Evolutionary conservation across 2,888 invertebrate genomes (phyloP), one percentile per base, ranked within the genome.

Genomic region (Pheosia tremula): DNA sequence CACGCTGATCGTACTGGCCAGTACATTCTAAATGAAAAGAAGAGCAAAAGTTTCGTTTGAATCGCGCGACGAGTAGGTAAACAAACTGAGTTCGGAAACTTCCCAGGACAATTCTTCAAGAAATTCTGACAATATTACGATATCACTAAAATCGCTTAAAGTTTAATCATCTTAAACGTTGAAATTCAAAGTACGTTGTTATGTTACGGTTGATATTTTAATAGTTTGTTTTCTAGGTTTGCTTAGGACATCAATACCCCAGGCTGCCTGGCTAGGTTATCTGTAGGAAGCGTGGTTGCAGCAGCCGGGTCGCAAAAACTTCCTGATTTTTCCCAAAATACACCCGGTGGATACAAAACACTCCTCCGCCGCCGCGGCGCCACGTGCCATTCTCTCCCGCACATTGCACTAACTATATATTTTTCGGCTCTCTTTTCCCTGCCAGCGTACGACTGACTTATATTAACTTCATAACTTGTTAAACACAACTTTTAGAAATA

Each of bases 381-480:
- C 88, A 64, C 71, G 74, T 78, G 82, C 87, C 83, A 82, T 84
- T 86, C 84, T 85, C 80, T 71, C 72, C 76, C 81, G 74, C 79
- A 83, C 82, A 82, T 77, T 82, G 80, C 80, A 85, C 83, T 82
- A 83, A 84, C 84, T 87, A 80, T 86, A 80, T 86, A 87, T 88
- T 89, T 89, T 86, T 85, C 85, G 77, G 83, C 86, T 86, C 86
- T 81, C 83, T 82, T 84, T 86, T 86, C 86, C 82, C 80, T 82
- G 82, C 81, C 83, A 82, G 74, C 77, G n/a, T 47, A 47, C 47
- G 47, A 47, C 79, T 81, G 86, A 89, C 88, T 89, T 87, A 84
- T 88, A 90, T 87, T 87, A 90, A 90, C 86, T 88, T 87, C 84
- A 86, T 85, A 89, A 90, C 89, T 90, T 87, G 86, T 89, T 87